Evolutionary conservation across 2,113 vertebrate genomes (phyloP).

Genomic region (Hiodon alosoides): DNA sequence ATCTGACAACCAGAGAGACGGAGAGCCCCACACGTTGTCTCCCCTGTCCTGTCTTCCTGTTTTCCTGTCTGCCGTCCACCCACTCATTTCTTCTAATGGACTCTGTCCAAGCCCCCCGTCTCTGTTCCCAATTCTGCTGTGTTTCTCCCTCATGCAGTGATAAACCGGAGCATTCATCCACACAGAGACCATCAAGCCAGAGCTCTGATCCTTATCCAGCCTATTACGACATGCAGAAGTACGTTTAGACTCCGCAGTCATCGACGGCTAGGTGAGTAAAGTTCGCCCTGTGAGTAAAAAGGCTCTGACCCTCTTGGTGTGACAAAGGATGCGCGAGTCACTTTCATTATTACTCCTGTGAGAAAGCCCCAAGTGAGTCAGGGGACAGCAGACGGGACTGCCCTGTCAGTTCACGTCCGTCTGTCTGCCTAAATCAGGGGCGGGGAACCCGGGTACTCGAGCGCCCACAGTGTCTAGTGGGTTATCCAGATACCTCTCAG

Average conservation of each 20-base stretch:
- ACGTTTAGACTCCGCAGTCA: constrained; percentile 3
- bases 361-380: constrained; percentile 55
- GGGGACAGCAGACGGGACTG: constrained; percentile 38
- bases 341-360: constrained; percentile 34
- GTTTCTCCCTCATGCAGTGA: too few relatives aligned
- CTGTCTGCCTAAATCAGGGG: too few relatives aligned
- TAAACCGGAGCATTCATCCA: too few relatives aligned
- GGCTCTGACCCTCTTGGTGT: constrained; percentile 16
- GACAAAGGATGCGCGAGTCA: constrained; percentile 54
- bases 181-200: background rate
- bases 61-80: constrained; percentile 2
- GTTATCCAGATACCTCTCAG: background rate
- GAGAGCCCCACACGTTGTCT: constrained; percentile 34
- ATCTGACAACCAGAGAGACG: constrained; percentile 47
- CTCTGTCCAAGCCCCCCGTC: background rate
- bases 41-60: constrained; percentile 28
- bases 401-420: constrained; percentile 33
- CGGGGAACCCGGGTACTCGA: too few relatives aligned
- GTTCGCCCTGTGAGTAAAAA: constrained; percentile 40
- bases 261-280: constrained; percentile 47
- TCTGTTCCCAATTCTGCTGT: too few relatives aligned
- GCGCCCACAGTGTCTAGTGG: too few relatives aligned
- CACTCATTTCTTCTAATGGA: background rate
- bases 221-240: too few relatives aligned
- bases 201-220: too few relatives aligned